These are phyloP conservation scores for Conomelus anceps DNA, from an alignment of 2,888 invertebrate species.

Conservation along the genomic window DNA sequence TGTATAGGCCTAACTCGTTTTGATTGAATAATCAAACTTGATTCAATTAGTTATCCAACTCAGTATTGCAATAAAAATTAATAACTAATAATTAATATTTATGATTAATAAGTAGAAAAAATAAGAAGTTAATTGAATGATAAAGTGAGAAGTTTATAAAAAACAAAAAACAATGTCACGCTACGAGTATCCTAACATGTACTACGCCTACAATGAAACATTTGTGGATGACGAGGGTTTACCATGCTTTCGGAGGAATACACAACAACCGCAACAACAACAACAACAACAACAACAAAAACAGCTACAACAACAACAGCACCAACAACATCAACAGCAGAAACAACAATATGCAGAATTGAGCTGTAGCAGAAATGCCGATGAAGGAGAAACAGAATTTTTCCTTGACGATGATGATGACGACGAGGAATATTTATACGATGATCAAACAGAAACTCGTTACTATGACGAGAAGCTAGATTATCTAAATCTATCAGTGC, in stretches of 20 bases:
- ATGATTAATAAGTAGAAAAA: neutral
- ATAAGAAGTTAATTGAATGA: neutral
- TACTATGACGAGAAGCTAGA: constrained; percentile 4
- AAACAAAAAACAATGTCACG: neutral
- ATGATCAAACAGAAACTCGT: neutral
- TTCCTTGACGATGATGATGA: neutral
- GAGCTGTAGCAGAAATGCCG: neutral
- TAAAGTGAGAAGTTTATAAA: neutral
- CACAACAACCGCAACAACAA: neutral
- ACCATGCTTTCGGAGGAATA: neutral
- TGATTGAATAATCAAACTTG: no score
- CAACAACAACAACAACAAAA: neutral
- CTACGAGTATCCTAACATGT: neutral
- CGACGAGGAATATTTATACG: neutral
- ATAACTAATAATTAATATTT: neutral
- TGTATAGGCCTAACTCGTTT: no score
- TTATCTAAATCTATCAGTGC: neutral
- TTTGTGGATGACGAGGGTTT: constrained; percentile 1
- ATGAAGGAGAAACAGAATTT: neutral
- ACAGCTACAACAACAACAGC: neutral
- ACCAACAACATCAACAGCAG: neutral
- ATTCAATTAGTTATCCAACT: no score
- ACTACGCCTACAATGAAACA: constrained; percentile 3
- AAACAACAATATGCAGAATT: neutral
- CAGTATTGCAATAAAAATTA: no score